Evolutionary conservation across 2,888 invertebrate genomes (phyloP).

Genomic region (Stenichneumon culpator): DNA sequence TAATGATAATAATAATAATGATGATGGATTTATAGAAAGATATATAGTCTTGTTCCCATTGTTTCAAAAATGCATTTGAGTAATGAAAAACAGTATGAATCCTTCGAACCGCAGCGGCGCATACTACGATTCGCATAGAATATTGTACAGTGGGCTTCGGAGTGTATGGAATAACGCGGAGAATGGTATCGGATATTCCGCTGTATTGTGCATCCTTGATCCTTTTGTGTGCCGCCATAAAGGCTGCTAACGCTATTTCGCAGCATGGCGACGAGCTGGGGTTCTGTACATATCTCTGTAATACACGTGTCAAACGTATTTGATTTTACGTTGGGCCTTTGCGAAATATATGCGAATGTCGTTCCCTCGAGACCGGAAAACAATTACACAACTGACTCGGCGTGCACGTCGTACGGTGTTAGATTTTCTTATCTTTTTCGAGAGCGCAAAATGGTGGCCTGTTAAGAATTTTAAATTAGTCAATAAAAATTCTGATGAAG

Average conservation of each 20-base stretch:
- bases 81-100: no score
- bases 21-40: no score
- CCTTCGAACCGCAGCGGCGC: no score
- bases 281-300: background rate
- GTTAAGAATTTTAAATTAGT: background rate
- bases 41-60: no score
- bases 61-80: no score
- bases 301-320: conserved; percentile 12
- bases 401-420: background rate
- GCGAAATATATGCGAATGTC: conserved; percentile 2
- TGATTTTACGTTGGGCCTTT: background rate
- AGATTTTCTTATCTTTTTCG: background rate
- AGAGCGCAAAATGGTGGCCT: background rate
- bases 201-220: conserved; percentile 14
- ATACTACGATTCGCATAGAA: no score
- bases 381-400: background rate
- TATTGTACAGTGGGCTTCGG: background rate
- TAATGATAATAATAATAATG: no score
- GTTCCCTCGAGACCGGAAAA: background rate
- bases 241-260: conserved; percentile 23
- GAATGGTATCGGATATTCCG: conserved; percentile 1
- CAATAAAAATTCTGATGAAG: no score
- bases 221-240: conserved; percentile 3
- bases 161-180: conserved; percentile 22
- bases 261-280: background rate